A percentile compares a stretch with the other conserved stretches of the same genome.
phyloP scores from a whole-genome alignment of 2,113 vertebrate genomes.

The Mus spicilegus region DNA sequence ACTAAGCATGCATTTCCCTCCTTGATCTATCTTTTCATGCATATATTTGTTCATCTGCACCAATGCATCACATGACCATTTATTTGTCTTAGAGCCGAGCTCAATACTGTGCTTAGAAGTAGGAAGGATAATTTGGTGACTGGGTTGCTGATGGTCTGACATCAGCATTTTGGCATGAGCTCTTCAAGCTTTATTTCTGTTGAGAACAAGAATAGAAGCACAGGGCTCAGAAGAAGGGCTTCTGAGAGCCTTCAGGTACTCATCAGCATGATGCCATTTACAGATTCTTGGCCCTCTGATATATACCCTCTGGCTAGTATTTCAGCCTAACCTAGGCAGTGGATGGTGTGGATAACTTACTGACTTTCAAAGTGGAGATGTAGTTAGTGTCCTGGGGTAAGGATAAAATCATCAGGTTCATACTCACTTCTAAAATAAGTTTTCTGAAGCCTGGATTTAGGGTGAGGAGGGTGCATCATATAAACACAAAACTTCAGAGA shows the following conservation, averaged over 20 bases:
- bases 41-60: neutral
- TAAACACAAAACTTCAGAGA: neutral
- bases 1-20: neutral
- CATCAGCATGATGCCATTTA: neutral
- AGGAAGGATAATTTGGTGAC: neutral
- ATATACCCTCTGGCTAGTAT: neutral
- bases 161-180: constrained; percentile 30
- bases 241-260: neutral
- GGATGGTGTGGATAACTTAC: neutral
- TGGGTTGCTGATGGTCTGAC: constrained; percentile 3
- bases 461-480: constrained; percentile 5
- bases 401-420: neutral
- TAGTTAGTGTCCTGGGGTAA: neutral
- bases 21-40: neutral
- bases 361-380: neutral
- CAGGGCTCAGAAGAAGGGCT: neutral
- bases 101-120: neutral
- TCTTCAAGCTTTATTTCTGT: constrained; percentile 42
- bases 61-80: neutral
- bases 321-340: neutral
- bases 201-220: neutral
- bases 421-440: constrained; percentile 38
- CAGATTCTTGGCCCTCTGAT: neutral
- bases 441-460: neutral
- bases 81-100: neutral